These are phyloP conservation scores for Pelvicachromis taeniatus DNA, from an alignment of 2,113 vertebrate genomes.

Conservation along the genomic window DNA sequence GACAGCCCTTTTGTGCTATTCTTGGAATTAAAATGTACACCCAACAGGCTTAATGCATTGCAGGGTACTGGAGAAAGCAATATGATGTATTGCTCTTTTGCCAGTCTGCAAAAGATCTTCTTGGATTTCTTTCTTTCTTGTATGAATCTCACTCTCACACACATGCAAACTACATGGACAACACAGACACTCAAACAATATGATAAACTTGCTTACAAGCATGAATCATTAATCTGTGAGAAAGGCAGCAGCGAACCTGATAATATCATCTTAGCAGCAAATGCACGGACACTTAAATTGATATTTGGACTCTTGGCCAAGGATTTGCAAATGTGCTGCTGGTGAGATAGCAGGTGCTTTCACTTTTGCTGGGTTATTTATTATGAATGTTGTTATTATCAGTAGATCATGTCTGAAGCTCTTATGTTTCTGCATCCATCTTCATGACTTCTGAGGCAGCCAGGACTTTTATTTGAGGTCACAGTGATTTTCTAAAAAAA, in stretches of 20 bases:
- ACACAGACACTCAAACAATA: neutral
- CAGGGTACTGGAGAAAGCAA: neutral
- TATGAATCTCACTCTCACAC: neutral
- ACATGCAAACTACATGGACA: neutral
- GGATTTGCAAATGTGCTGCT: neutral
- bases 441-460: neutral
- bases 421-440: slow-evolving; percentile 3
- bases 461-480: neutral
- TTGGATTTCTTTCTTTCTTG: neutral
- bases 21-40: neutral
- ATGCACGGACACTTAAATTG: neutral
- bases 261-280: neutral
- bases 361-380: neutral
- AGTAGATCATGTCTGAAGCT: slow-evolving; percentile 14
- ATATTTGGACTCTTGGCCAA: neutral
- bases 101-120: neutral
- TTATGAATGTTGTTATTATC: slow-evolving; percentile 10
- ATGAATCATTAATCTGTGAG: slow-evolving; percentile 37
- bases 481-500: neutral
- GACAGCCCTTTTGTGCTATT: neutral
- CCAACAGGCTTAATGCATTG: neutral
- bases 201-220: slow-evolving; percentile 7
- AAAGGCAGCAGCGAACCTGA: neutral
- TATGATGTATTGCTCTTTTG: neutral
- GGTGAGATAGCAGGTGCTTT: neutral